Base-by-base conservation (phyloP, 2,113 vertebrate genomes). In the Python bivittatus region DNA sequence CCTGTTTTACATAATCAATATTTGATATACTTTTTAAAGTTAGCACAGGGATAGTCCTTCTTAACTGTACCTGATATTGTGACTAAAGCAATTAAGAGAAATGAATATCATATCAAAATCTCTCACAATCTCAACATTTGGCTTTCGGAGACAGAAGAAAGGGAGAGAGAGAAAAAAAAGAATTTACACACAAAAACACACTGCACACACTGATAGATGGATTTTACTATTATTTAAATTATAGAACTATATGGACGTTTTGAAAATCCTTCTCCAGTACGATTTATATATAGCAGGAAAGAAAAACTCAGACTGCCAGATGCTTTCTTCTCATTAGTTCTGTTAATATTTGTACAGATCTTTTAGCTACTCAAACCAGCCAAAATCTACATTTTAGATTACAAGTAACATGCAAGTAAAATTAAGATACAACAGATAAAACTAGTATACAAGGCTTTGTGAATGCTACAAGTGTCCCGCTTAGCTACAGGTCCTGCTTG, bases 291-390 rank as follows among this genome's bases (percentile, higher is more conserved):
- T 38, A 79, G 33, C 33, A 79, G 6, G 89, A 94, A 48, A n/a
- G n/a, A 56, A 84, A 48, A 48, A 48, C 48, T 88, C 57, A 72
- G 92, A 95, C 1, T 29, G 91, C 84, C 94, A 85, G 90, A 93
- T 94, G 4, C 17, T 96, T 92, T 38, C n/a, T 91, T 95, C 95
- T 91, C 88, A 57, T 91, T 88, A 92, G 33, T 88, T 93, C 91
- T 94, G 94, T 10, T 22, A 12, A 92, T 93, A 94, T 91, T 92
- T 94, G 89, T 90, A 93, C 0, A 96, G 92, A 95, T 93, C 92
- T 87, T 94, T 38, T 0, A 88, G 93, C 48, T 95, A 92, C 25
- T 83, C 86, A 84, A 56, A 91, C 86, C 42, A 94, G 91, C 93
- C 13, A 54, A 25, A 12, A 64, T 93, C 72, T 29, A 72, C 22